These are phyloP conservation scores for Eidolon helvum DNA, from an alignment of 2,113 vertebrate genomes.

Conservation along the genomic window DNA sequence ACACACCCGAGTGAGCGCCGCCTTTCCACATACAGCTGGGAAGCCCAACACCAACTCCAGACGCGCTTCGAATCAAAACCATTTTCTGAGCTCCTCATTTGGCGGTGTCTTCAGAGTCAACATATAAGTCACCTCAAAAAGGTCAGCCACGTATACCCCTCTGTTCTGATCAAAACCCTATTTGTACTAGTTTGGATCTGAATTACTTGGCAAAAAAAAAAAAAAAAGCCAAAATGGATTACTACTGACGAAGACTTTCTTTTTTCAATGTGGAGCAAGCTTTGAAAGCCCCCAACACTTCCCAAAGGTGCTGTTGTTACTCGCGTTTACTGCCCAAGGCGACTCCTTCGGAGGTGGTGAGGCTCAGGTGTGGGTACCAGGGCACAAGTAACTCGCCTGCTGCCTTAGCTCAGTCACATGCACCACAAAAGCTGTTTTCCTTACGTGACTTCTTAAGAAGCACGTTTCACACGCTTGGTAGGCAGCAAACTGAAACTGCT, in stretches of 20 bases:
- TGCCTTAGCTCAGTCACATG: background rate
- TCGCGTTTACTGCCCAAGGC: background rate
- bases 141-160: background rate
- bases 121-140: background rate
- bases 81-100: background rate
- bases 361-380: accelerated
- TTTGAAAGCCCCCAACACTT: background rate
- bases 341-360: background rate
- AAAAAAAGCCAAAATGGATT: background rate
- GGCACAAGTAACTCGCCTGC: background rate
- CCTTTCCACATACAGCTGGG: no score
- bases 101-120: background rate
- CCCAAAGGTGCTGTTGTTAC: background rate
- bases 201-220: background rate
- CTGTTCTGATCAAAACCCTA: background rate
- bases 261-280: background rate
- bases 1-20: background rate
- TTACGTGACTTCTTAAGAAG: background rate
- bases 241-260: background rate
- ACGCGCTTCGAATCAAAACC: background rate
- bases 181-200: background rate
- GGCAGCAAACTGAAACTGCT: background rate
- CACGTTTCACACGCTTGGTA: background rate
- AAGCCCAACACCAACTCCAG: background rate
- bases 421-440: background rate